Percentiles rank a stretch among this genome's conserved stretches.
Conservation (phyloP, 2,888 invertebrate species). For the Calliopum simillimum region DNA sequence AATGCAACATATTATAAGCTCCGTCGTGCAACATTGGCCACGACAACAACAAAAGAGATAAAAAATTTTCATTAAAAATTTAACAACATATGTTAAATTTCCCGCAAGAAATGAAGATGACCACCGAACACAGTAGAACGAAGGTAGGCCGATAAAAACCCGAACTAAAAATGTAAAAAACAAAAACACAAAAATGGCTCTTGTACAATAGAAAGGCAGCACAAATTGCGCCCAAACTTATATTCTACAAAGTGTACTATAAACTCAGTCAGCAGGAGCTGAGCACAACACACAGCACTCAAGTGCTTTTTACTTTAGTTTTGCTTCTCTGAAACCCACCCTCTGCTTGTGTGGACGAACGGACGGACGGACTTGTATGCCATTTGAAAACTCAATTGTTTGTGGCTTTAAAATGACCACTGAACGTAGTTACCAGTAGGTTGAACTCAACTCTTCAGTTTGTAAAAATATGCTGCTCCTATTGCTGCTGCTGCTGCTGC, state of each 20-base stretch:
- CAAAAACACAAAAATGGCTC: not conserved
- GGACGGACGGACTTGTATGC: too few relatives aligned
- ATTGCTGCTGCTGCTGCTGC: conserved; percentile 20
- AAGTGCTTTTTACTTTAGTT: not conserved
- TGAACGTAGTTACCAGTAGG: not conserved
- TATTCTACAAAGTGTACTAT: not conserved
- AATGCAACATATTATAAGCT: not conserved
- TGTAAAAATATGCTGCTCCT: conserved; percentile 15
- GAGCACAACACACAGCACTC: not conserved
- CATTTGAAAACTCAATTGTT: conserved; percentile 11
- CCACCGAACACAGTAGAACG: conserved; percentile 3
- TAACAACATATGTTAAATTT: conserved; percentile 57
- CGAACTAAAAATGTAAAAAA: not conserved
- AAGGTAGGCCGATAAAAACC: not conserved
- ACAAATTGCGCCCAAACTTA: not conserved
- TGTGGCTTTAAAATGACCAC: conserved; percentile 20
- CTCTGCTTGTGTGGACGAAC: not conserved
- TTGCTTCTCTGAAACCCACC: not conserved
- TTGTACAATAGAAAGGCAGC: not conserved
- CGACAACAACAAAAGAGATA: not conserved
- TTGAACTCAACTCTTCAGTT: not conserved
- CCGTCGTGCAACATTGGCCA: not conserved
- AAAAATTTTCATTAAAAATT: conserved; percentile 47
- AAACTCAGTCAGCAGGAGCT: not conserved
- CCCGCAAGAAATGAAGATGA: conserved; percentile 42